A percentile compares a stretch with the other conserved stretches of the same genome.
Conservation (phyloP, 2,888 invertebrate species). For the Tenthredo distinguenda region DNA sequence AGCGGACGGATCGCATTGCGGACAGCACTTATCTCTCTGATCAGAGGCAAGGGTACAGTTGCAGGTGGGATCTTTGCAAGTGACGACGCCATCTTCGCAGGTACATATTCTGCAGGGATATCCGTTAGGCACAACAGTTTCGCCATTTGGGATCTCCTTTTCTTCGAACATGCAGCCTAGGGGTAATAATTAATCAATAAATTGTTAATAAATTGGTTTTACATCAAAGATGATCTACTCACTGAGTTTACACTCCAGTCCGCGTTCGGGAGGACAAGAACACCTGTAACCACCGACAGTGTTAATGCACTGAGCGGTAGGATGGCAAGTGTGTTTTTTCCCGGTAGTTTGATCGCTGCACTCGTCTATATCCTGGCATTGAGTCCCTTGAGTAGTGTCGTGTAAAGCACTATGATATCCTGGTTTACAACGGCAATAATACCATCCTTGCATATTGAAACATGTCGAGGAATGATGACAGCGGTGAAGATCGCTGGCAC, state of each 20-base stretch:
- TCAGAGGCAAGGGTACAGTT: slow-evolving; percentile 82
- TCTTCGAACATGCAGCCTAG: slow-evolving; percentile 88
- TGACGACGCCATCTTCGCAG: slow-evolving; percentile 81
- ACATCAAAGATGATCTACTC: slow-evolving; percentile 68
- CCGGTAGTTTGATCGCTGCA: slow-evolving; percentile 83
- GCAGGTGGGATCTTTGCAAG: slow-evolving; percentile 85
- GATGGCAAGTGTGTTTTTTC: slow-evolving; percentile 88
- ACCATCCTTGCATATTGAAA: slow-evolving; percentile 94
- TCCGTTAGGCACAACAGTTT: slow-evolving; percentile 77
- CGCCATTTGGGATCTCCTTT: slow-evolving; percentile 82
- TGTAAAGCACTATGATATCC: slow-evolving; percentile 85
- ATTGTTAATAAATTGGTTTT: not conserved
- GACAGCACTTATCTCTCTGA: slow-evolving; percentile 86
- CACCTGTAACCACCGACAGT: slow-evolving; percentile 90
- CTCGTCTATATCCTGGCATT: slow-evolving; percentile 90
- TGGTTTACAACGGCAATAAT: slow-evolving; percentile 91
- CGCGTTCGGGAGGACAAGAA: slow-evolving; percentile 81
- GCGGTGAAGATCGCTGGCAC: slow-evolving; percentile 84
- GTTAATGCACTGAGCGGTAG: slow-evolving; percentile 89
- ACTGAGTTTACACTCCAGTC: slow-evolving; percentile 84
- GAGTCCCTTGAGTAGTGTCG: slow-evolving; percentile 81
- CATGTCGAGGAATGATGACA: slow-evolving; percentile 90
- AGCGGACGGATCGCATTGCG: slow-evolving; percentile 87
- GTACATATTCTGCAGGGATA: slow-evolving; percentile 80
- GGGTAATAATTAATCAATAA: not conserved